Base-by-base conservation (phyloP, 1,140 invertebrate genomes). In the Kradibia gibbosae region DNA sequence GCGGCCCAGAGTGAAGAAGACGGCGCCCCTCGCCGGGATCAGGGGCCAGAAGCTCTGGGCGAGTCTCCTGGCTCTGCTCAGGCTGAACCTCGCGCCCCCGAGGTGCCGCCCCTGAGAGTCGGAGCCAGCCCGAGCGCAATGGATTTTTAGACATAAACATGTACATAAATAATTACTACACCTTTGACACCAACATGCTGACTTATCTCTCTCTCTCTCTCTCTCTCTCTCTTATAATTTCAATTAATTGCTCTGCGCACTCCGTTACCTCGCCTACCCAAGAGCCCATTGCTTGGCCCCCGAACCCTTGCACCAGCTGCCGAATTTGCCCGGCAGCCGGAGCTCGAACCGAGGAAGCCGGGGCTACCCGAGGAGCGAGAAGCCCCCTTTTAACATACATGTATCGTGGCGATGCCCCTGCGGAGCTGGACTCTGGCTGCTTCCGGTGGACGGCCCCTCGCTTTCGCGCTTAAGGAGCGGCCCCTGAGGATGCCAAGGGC, bases 41-140 rank as follows among this genome's bases (percentile, higher is more conserved):
- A 74, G 4, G 36, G 65, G 74, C 50, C 74, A 72, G 48, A 81
- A 82, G 53, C 81, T 82, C 75, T 82, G 81, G 81, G 75, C 75
- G 3, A 78, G 81, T 34, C 17, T 82, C 0, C 67, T 82, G 20
- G 74, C 73, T 22, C 42, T 77, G 5, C 65, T 81, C n/a, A 76
- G 72, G 39, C 39, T 82, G 67, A 70, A 78, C 39, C 55, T 72
- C 17, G 57, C 72, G 3, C 60, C 55, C 57, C 50, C 45, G 3
- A 70, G 74, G 22, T 39, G 34, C 13, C 74, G 70, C 0, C 74
- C 42, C 28, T 71, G 75, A 67, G 78, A 84, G 77, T 84, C 86
- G 78, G 89, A 89, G 70, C 88, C 88, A 78, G 86, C 84, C 82
- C 88, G 87, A 89, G 4, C 45, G 17, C 7, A 50, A 78, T 5